Base-by-base conservation (phyloP, 2,797 vertebrate genomes). In the Uromys caudimaculatus region DNA sequence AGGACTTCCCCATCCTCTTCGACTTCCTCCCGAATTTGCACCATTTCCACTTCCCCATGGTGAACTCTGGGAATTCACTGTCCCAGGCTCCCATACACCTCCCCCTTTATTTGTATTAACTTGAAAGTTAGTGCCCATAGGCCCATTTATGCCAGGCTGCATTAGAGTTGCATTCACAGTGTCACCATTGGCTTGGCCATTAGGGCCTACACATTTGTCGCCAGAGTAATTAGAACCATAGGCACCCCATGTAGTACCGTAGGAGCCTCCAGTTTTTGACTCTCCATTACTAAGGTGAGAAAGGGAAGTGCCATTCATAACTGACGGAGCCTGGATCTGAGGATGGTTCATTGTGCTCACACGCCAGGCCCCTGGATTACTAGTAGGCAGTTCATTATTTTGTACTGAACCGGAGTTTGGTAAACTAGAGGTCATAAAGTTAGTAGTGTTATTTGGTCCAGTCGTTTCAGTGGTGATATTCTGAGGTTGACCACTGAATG, bases 361-460 rank as follows among this genome's bases (percentile, higher is more conserved):
- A 79, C 99, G 99, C 99, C 99, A 99, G 98, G 99, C 99, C 99
- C 99, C 99, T 98, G 99, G 93, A 93, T 94, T 98, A 94, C 95
- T 98, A 98, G 95, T 98, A 98, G 99, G 98, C 99, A 99, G 99
- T 98, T 99, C 99, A 14, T 97, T 99, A 97, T 99, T 99, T 97
- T 99, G 99, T 99, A 99, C 98, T 97, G 99, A 99, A 99, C 99
- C 99, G 98, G 99, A 99, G 99, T 99, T 99, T 99, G 99, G 99
- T 99, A 99, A 99, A 99, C 99, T 99, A 99, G 99, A 99, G 99
- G 99, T 99, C 99, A 99, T 99, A 99, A 99, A 99, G 99, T 99
- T 99, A 99, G 99, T 99, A 99, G 99, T 99, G 99, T 99, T 99
- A 99, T 99, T 99, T 99, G 99, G 99, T 99, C 99, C 99, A 98